phyloP scores from a whole-genome alignment of 2,797 vertebrate species.

The Cirrhinus mrigala region DNA sequence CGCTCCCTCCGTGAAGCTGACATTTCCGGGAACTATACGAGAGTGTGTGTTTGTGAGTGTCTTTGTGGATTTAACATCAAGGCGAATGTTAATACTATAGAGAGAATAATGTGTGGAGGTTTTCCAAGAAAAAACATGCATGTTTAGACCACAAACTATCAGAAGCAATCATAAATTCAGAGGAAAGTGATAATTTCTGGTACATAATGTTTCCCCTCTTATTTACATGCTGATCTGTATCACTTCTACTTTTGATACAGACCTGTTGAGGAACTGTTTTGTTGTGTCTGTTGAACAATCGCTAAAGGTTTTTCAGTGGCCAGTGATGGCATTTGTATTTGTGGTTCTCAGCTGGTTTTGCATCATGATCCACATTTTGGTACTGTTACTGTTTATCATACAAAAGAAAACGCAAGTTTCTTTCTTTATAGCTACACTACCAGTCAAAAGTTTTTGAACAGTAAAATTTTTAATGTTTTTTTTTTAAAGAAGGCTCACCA shows the following conservation, averaged over 20 bases:
- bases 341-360: neutral
- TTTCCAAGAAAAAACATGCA: conserved; percentile 7
- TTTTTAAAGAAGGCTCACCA: too few species aligned
- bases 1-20: conserved; percentile 33
- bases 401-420: neutral
- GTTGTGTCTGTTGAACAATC: neutral
- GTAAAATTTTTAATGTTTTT: too few species aligned
- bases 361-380: neutral
- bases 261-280: neutral
- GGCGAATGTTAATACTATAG: neutral
- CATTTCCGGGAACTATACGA: conserved; percentile 40
- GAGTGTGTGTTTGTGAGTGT: neutral
- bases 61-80: conserved; percentile 28
- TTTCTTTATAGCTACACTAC: too few species aligned
- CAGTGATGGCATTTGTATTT: neutral
- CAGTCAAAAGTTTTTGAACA: too few species aligned
- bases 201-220: neutral
- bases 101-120: neutral
- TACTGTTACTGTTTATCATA: neutral
- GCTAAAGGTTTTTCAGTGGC: neutral
- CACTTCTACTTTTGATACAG: neutral
- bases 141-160: neutral
- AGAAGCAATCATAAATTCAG: neutral
- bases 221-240: neutral
- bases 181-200: neutral